Percentiles rank a stretch among this genome's conserved stretches.
These are phyloP conservation scores for Neolamprologus brichardi DNA, from an alignment of 2,113 vertebrate species.

Conservation along the genomic window DNA sequence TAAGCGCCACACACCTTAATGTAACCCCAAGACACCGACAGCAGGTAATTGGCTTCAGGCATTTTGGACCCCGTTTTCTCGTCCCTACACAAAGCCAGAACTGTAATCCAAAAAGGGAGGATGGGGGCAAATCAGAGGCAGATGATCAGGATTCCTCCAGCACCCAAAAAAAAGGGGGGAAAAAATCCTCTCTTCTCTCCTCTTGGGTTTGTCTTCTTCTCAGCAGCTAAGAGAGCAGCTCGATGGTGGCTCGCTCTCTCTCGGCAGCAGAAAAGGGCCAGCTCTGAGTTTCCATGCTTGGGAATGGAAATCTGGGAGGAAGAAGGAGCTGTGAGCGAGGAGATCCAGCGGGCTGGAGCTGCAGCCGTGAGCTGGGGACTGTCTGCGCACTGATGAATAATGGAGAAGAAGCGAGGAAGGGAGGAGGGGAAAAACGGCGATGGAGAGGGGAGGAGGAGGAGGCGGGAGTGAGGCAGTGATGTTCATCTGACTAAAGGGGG, in stretches of 20 bases:
- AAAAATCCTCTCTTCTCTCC: constrained; percentile 42
- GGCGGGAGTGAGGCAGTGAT: constrained; percentile 45
- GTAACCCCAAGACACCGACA: constrained; percentile 80
- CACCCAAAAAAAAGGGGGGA: neutral
- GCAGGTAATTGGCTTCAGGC: constrained; percentile 80
- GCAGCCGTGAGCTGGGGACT: constrained; percentile 43
- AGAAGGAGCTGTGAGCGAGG: neutral
- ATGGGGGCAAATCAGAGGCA: neutral
- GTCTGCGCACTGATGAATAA: constrained; percentile 65
- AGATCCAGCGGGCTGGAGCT: constrained; percentile 31
- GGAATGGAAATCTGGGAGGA: neutral
- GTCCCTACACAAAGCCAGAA: constrained; percentile 69
- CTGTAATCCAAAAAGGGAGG: constrained; percentile 53
- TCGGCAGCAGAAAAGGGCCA: constrained; percentile 21
- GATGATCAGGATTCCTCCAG: constrained; percentile 57
- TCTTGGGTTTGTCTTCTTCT: constrained; percentile 39
- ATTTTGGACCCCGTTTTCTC: constrained; percentile 75
- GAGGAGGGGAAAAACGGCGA: constrained; percentile 34
- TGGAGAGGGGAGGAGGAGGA: constrained; percentile 32
- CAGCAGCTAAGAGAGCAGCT: constrained; percentile 44
- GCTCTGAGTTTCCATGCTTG: constrained; percentile 55
- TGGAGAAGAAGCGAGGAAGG: constrained; percentile 55
- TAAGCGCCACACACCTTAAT: constrained; percentile 74
- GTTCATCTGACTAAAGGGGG: constrained; percentile 74
- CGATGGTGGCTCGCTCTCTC: constrained; percentile 11